Evolutionary conservation across 2,888 invertebrate genomes (phyloP).

Genomic region (Dynastes hyllus): DNA sequence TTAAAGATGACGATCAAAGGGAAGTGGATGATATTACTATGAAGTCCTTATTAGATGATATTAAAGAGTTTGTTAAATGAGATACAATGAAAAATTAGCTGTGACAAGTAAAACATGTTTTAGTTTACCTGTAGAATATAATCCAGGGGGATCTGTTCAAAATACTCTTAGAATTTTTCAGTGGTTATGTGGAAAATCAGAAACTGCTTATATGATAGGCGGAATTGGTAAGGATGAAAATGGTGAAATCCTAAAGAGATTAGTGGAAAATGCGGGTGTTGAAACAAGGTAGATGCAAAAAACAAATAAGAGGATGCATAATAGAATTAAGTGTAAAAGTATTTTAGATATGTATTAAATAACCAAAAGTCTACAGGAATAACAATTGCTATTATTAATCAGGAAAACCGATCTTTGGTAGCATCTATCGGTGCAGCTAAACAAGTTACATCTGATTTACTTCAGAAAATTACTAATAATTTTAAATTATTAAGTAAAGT

Average conservation of each 20-base stretch:
- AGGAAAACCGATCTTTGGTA: constrained; percentile 71
- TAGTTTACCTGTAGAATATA: constrained; percentile 55
- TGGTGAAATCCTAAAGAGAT: constrained; percentile 68
- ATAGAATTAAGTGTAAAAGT: constrained; percentile 20
- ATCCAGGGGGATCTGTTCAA: constrained; percentile 72
- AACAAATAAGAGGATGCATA: neutral
- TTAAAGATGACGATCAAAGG: constrained; percentile 67
- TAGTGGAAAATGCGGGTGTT: constrained; percentile 69
- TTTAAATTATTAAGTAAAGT: constrained; percentile 60
- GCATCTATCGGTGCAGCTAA: constrained; percentile 75
- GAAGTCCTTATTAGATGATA: constrained; percentile 62
- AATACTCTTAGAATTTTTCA: constrained; percentile 72
- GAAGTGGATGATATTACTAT: constrained; percentile 66
- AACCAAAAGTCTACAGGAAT: constrained; percentile 71
- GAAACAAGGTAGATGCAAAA: constrained; percentile 65
- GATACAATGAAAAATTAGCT: neutral
- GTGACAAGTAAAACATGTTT: neutral
- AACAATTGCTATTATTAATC: constrained; percentile 72
- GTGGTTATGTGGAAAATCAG: constrained; percentile 65
- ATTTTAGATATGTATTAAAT: constrained; percentile 54
- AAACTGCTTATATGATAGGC: constrained; percentile 70
- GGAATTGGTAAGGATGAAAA: constrained; percentile 73
- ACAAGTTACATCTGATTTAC: constrained; percentile 66
- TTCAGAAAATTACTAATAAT: constrained; percentile 58
- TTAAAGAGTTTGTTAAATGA: constrained; percentile 59